Evolutionary conservation across 2,888 invertebrate species (phyloP), one percentile per base, ranked within the genome.

Genomic region (Empis stercorea): DNA sequence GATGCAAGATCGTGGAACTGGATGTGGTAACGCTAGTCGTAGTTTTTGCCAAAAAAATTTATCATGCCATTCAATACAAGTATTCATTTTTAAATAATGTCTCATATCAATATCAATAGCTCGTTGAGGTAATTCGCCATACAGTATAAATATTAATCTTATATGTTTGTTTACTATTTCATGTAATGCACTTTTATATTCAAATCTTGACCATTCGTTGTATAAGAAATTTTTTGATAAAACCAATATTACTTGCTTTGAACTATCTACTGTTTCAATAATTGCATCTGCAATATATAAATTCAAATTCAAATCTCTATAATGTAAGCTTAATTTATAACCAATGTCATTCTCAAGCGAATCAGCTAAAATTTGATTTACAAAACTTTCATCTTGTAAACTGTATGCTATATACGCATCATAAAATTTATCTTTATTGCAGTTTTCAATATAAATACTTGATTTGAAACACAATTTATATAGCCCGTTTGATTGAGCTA

Each of bases 21-120:
- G 46, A 46, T 62, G 87, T 50, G 93, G 93, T 80, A 94, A 81
- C 47, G 91, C 87, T 63, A 88, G 88, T 63, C 87, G 81, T 53
- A 96, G 73, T 71, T 95, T 94, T 65, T 93, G 91, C 96, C 96
- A 96, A 74, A 96, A 96, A 64, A 89, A 82, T 65, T 87, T 84
- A 71, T 96, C 94, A 54, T 88, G 88, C 85, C 88, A 91, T 68
- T 88, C 87, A 63, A 96, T 82, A 67, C 89, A 86, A 59, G 89
- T 88, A 72, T 89, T 88, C 51, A 88, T 86, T 61, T 92, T 84
- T 61, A 95, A 76, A 70, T 91, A 91, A 64, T 88, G 79, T 57
- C 89, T 78, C 64, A 95, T 76, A 70, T 94, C 94, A 55, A 87
- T 81, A 71, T 94, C 94, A 52, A 94, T 79, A 67, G 92, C 89